Evolutionary conservation across 1,140 invertebrate genomes (phyloP).

Genomic region (Panagrolaimus sp.): DNA sequence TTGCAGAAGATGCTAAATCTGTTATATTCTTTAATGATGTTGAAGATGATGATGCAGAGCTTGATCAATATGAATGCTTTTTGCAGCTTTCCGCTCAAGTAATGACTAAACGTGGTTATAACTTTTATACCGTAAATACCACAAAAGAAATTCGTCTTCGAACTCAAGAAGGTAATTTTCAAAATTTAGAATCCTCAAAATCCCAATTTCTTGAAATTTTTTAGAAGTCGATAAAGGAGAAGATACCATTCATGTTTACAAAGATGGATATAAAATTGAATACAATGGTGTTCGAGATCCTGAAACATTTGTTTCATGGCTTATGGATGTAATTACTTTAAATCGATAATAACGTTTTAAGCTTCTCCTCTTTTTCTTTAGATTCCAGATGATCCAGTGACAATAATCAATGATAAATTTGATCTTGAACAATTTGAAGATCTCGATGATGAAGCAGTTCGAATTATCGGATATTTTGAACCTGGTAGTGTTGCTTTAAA

Average conservation of each 20-base stretch:
- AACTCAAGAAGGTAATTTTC: slow-evolving; percentile 46
- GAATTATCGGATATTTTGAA: slow-evolving; percentile 58
- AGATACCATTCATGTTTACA: slow-evolving; percentile 58
- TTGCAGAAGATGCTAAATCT: slow-evolving; percentile 57
- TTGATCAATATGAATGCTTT: slow-evolving; percentile 58
- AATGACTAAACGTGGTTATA: slow-evolving; percentile 58
- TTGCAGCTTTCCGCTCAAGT: slow-evolving; percentile 57
- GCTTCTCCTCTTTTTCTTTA: slow-evolving; percentile 23
- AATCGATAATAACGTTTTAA: neutral
- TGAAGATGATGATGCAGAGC: slow-evolving; percentile 56
- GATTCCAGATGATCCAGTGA: slow-evolving; percentile 58
- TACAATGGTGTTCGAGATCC: slow-evolving; percentile 58
- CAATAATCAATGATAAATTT: slow-evolving; percentile 58
- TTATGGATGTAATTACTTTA: slow-evolving; percentile 52
- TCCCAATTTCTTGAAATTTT: slow-evolving; percentile 24
- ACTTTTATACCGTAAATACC: slow-evolving; percentile 58
- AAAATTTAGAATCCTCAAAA: slow-evolving; percentile 7
- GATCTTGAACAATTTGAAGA: slow-evolving; percentile 58
- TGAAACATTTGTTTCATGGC: slow-evolving; percentile 57
- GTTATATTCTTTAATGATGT: slow-evolving; percentile 58
- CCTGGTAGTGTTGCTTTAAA: slow-evolving; percentile 57
- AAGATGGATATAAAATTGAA: slow-evolving; percentile 58
- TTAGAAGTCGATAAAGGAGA: slow-evolving; percentile 56
- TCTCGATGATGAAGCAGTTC: slow-evolving; percentile 51
- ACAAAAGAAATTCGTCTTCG: slow-evolving; percentile 51